Base-by-base conservation (phyloP, 2,113 vertebrate species). In the Beaufortia kweichowensis region DNA sequence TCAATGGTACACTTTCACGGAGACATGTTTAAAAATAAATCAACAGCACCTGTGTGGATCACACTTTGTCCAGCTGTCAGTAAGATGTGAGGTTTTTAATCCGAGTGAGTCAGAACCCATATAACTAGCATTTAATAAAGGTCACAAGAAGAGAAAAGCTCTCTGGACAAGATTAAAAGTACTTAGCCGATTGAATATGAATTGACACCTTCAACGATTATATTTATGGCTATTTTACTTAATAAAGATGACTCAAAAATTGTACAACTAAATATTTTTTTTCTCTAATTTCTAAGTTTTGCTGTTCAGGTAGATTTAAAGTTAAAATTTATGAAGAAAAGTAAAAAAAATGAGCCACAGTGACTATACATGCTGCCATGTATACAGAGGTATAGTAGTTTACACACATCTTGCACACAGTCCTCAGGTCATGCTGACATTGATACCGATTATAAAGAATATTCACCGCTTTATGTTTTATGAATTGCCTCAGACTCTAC, bases 41-140 rank as follows among this genome's bases (percentile, higher is more conserved):
- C 23, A 46, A 11, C 64, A 4, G 2, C 7, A 15, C 6, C 23
- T 10, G 21, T 41, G 21, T 65, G 62, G 21, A 65, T 65, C 35
- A 43, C 35, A 62, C 17, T 61, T 63, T 65, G 35, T 10, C 21
- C 6, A 17, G 3, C 26, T 33, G 64, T 67, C 64, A 48, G 35
- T 23, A 9, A 7, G 33, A 35, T 3, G 2, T 3, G 35, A 43
- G 39, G 64, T 6, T 48, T 66, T 67, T 48, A 67, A 6, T 17
- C 21, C 3, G 21, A 65, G 35, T 26, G 31, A 62, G n/a, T 64
- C 33, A 64, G 41, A 66, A 2, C 35, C 26, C 26, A 31, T 28
- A 12, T 14, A 50, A 10, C 26, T 50, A 43, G 50, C 24, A 68
- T 68, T 29, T 48, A 21, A 68, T n/a, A 65, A 64, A 65, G 23